phyloP scores from a whole-genome alignment of 2,888 invertebrate genomes.

The Drosophila cracens region DNA sequence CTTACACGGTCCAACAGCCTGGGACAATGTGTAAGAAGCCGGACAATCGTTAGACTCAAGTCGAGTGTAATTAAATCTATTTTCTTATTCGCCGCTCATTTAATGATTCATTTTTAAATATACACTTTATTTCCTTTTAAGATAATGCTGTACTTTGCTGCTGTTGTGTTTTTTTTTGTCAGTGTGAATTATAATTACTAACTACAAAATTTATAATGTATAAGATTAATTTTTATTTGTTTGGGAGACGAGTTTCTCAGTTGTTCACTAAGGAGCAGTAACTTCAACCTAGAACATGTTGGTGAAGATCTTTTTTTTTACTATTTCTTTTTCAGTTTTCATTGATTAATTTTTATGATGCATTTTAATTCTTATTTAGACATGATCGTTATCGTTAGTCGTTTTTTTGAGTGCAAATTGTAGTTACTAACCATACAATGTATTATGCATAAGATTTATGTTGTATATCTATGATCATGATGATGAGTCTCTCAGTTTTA shows the following conservation, averaged over 20 bases:
- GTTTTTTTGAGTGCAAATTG: neutral
- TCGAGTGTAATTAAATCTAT: neutral
- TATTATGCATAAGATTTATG: neutral
- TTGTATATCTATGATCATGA: neutral
- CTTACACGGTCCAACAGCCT: conserved; percentile 8
- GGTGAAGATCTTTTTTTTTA: neutral
- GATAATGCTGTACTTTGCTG: neutral
- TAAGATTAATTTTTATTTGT: neutral
- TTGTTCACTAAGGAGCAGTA: neutral
- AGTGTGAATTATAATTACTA: neutral
- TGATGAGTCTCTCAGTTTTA: neutral
- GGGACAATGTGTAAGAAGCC: conserved; percentile 11
- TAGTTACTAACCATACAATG: neutral
- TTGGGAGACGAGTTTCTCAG: neutral
- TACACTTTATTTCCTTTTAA: neutral
- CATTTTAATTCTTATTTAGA: neutral
- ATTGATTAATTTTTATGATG: neutral
- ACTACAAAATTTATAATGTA: neutral
- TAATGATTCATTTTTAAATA: neutral
- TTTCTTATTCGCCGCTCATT: neutral
- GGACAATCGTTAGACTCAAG: neutral
- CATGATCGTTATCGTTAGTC: neutral
- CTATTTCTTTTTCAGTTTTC: neutral
- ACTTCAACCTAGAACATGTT: too few relatives aligned
- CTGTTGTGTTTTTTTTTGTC: neutral